Evolutionary conservation across 2,113 vertebrate species (phyloP), one percentile per base, ranked within the genome.

Genomic region (Actenoides hombroni): DNA sequence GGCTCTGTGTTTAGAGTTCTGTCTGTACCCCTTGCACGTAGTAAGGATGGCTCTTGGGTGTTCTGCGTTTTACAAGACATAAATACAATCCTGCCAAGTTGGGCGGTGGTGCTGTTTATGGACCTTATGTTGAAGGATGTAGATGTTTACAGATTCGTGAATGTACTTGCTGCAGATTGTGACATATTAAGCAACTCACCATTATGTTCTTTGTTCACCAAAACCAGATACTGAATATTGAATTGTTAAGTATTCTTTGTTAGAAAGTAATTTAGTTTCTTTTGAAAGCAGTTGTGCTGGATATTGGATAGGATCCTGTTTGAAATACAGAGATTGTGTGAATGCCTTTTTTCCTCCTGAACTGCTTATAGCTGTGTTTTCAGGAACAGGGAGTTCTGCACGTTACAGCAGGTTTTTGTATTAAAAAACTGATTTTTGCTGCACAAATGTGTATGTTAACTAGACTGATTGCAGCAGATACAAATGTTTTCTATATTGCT

Each of bases 1-100:
- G 44, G 57, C 29, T 31, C 46, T 44, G 31, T 42, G 33, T 40
- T 33, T 11, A 15, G 16, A 33, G 5, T 57, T 31, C 16, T 20
- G 6, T 2, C 1, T 0, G 5, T 17, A 35, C 19, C 33, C 26
- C 1, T 3, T 51, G 53, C 5, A 3, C 29, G 12, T 3, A 49
- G 18, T 2, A 21, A 23, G 39, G 48, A 5, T 74, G 57, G 24
- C 39, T 82, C 42, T 3, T n/a, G 60, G 31, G 26, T 10, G 3
- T 80, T 69, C 39, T 48, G 37, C 42, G 37, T 61, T 37, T 81
- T 46, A 13, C 65, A 80, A 4, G 13, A 25, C 10, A 9, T 16
- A 18, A 51, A 5, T 18, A 20, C 44, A 51, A 6, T 11, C 26
- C 48, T 37, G 56, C 33, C 5, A 33, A 18, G 16, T 3, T 37